Base-by-base conservation (phyloP, 2,113 vertebrate genomes). In the Charadrius vociferus region DNA sequence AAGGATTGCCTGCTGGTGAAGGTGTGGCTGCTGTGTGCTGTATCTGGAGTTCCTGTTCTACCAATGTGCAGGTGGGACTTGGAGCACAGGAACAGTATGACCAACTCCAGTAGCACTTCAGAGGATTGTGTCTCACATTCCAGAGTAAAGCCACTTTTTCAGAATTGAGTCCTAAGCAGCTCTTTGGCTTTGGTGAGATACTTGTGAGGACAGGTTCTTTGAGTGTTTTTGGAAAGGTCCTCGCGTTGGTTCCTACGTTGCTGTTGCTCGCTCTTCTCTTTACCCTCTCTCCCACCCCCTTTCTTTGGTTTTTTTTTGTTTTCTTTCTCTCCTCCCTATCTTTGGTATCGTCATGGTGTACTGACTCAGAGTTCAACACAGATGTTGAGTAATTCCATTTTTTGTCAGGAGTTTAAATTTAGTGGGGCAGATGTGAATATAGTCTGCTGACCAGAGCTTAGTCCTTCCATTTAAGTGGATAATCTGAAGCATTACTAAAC, bases 291-390 rank as follows among this genome's bases (percentile, higher is more conserved):
- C 12, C 20, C 5, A 8, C 29, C 11, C 9, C 2, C 4, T 45
- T 6, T 7, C 12, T 30, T 32, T 32, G 7, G 12, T 30, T 45
- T 50, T 59, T 61, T 16, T 6, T 6, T 30, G n/a, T 14, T 26
- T 5, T 1, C 17, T 19, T 59, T 71, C 22, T 34, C 12, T 80
- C 21, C n/a, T 75, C 61, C 6, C 37, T 82, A 0, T 77, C 30
- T 95, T 71, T 86, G 79, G 18, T 68, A 34, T 88, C 45, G 67
- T 56, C 22, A 2, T 88, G 63, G 37, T 86, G 43, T 43, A 83
- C 29, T 95, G 95, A 95, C 80, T 90, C 95, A 93, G 78, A 95
- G 93, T 58, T 95, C 86, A 90, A 43, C n/a, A 19, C 82, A 79
- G 67, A 89, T 39, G 9, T 95, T 97, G 88, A 55, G 93, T 72